Base-by-base conservation (phyloP, 2,888 invertebrate species). In the Hermaeophaga mercurialis region DNA sequence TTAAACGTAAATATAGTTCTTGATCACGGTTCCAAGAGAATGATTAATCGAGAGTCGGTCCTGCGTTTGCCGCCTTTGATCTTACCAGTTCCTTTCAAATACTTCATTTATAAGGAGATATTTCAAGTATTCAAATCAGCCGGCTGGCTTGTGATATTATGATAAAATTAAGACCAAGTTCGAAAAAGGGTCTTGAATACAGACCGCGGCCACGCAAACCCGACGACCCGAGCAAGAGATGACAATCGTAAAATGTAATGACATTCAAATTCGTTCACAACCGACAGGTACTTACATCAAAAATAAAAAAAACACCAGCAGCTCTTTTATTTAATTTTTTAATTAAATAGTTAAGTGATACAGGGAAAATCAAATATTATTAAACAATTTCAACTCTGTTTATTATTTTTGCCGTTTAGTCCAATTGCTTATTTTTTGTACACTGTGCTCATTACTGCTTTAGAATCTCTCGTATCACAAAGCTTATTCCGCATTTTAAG, bases 71-170 rank as follows among this genome's bases (percentile, higher is more conserved):
- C 66, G 65, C 64, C 67, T 66, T 66, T 64, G 65, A 65, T 64
- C 61, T 60, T 57, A 64, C 66, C 67, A 65, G 66, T 64, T 64
- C 61, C 63, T 56, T 62, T 61, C 59, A 64, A 64, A 64, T 64
- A 61, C 60, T 62, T 64, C 61, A 62, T 64, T 62, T 64, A 64
- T 59, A 62, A 64, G 58, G 55, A 62, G 60, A 59, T 62, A 63
- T 64, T 60, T 62, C 62, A 60, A 62, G 60, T 64, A 64, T 64
- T 64, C 57, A 62, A 64, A 64, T 60, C 64, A 60, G 58, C 53
- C 50, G 57, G 58, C 53, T 55, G 56, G 43, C 56, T 60, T 45
- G 56, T 63, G 56, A 58, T 62, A 56, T 56, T 60, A 63, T 55
- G 58, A 63, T 63, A 63, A 63, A 63, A 63, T 63, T 63, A 56